Evolutionary conservation across 2,888 invertebrate species (phyloP).

Genomic region (Apamea anceps): DNA sequence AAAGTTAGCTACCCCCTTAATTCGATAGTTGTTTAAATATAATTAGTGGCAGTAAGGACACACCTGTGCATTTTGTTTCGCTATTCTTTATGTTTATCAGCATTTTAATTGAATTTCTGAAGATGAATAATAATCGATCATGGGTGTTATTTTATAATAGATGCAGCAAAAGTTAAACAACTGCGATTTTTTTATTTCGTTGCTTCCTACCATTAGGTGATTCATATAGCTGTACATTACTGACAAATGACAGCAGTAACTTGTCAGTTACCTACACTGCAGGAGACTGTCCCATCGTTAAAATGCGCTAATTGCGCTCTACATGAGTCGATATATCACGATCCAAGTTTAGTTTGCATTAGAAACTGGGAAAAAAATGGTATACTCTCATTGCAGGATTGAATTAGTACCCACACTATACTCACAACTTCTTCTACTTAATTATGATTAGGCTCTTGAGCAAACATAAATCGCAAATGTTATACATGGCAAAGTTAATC

Average conservation of each 20-base stretch:
- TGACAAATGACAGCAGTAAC: background rate
- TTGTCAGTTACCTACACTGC: background rate
- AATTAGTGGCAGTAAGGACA: conserved; percentile 8
- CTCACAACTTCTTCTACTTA: conserved; percentile 57
- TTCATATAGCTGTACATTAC: background rate
- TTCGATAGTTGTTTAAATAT: background rate
- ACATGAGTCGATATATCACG: conserved; percentile 3
- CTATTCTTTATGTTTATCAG: background rate
- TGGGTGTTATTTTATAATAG: background rate
- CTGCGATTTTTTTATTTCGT: background rate
- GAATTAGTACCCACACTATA: conserved; percentile 61
- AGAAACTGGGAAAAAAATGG: conserved; percentile 37
- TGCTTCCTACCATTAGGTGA: background rate
- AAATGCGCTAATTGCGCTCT: conserved; percentile 7
- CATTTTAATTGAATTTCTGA: background rate
- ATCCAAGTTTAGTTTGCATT: conserved; percentile 2
- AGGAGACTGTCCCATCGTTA: background rate
- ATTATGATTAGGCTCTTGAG: conserved; percentile 77
- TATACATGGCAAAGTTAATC: conserved; percentile 51
- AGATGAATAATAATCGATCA: background rate
- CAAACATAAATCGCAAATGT: conserved; percentile 72
- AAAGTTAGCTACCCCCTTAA: background rate
- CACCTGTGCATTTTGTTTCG: background rate
- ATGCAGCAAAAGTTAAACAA: background rate
- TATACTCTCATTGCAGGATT: conserved; percentile 43